Evolutionary conservation across 1,140 invertebrate species (phyloP), one percentile per base, ranked within the genome.

Genomic region (Microplitis demolitor): DNA sequence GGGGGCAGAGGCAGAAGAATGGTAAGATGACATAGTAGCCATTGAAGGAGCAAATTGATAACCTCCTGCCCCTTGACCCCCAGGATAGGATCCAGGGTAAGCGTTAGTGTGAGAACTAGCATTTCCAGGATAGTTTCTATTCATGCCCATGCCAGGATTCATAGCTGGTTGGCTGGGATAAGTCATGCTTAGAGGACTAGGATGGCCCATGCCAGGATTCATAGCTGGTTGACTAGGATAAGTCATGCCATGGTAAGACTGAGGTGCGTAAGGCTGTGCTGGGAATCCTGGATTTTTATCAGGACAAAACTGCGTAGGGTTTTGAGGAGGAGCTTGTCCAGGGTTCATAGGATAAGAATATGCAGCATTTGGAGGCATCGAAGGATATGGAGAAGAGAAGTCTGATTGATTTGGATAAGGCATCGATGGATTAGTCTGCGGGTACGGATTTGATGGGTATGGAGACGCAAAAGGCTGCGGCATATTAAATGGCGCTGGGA

Each of bases 401-500:
- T 45, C 74, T 53, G 71, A 62, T 8, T 34, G 6, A 13, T 56
- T 35, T 16, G 67, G 64, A 66, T 73, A 67, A 54, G 51, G 37
- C 31, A 16, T 13, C 45, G 56, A 53, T 39, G 68, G 9, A 16
- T 13, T 53, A 72, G 60, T 39, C 66, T 66, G 63, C 45, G 60
- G 54, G 66, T 69, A 69, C 11, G 33, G n/a, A n/a, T 1, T 69
- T 73, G 73, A n/a, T 60, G 72, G 71, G 68, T 77, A 69, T 14
- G 76, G 73, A 50, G 72, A 63, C 63, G 73, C 61, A 34, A 78
- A 75, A 8, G 83, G 82, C 71, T 85, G 83, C 54, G 84, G 80
- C 84, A 86, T 86, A 9, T 79, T 79, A 63, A 84, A 85, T 37
- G 80, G 80, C 3, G 72, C 75, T 11, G 83, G 79, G 8, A 77